Evolutionary conservation across 53 echinoderm and acorn worm genomes (phyloP), one percentile per base, ranked within the genome.

Genomic region (Pentamera pediparva): DNA sequence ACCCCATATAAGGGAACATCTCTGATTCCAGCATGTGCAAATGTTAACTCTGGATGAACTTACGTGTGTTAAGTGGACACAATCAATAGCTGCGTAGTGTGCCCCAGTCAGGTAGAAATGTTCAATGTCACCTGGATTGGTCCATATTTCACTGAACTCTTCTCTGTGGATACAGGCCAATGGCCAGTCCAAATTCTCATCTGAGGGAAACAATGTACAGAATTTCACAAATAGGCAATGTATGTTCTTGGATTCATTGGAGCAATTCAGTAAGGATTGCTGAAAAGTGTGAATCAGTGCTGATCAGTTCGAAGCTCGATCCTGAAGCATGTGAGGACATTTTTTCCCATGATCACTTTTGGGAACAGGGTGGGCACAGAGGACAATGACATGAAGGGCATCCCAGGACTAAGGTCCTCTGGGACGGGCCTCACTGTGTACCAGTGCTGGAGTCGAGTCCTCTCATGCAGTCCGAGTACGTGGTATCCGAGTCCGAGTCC

Each of bases 21-120:
- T n/a, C n/a, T n/a, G n/a, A 41, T 10, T 15, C 8, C 43, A 41
- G 43, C 15, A 41, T 10, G 10, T 19, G 11, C 33, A 6, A 13
- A 62, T 5, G 35, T 34, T 10, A 32, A 65, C 69, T 69, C 7
- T 15, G 18, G 5, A 29, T 10, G 3, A 15, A 13, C 76, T 78
- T 81, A 98, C 98, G 77, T 98, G 77, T 69, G 89, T 78, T 21
- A 98, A 82, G 73, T 92, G 92, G 2, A 98, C 89, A 62, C 85
- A 65, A 55, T 98, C 98, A 15, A 98, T 81, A 35, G 86, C 78
- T 43, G 77, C 98, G 65, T 85, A 77, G 70, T 98, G 98, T 19
- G 83, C 89, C 57, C 59, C 71, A 37, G 51, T 81, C 56, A 98
- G 67, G n/a, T 69, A 73, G 81, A 92, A 98, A 18, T 89, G 77